These are phyloP conservation scores for Lumbricus terrestris DNA, from an alignment of 2,888 invertebrate species.

Conservation along the genomic window DNA sequence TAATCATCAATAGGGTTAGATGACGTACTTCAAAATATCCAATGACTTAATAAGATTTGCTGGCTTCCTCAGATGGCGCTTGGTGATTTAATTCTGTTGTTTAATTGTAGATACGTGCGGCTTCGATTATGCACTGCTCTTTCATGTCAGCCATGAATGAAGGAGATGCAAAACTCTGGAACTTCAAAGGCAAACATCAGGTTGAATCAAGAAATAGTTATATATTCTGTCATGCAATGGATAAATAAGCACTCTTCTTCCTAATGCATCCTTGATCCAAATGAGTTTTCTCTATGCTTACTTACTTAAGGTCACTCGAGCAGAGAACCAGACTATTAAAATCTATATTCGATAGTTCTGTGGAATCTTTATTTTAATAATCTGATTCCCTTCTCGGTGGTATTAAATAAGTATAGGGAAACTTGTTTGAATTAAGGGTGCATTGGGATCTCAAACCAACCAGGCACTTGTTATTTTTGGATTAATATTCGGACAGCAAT, in stretches of 20 bases:
- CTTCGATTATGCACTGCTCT: slow-evolving; percentile 89
- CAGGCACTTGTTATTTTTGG: not conserved
- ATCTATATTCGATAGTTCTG: too few relatives aligned
- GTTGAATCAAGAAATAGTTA: slow-evolving; percentile 59
- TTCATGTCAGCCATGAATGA: slow-evolving; percentile 77
- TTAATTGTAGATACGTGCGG: slow-evolving; percentile 74
- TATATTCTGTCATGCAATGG: not conserved
- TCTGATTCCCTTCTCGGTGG: too few relatives aligned
- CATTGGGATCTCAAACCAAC: not conserved
- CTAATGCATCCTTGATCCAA: too few relatives aligned
- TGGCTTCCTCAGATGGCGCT: not conserved
- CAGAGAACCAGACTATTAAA: too few relatives aligned
- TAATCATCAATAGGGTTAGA: not conserved
- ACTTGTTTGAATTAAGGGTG: too few relatives aligned
- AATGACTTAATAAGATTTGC: not conserved
- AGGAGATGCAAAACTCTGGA: slow-evolving; percentile 73
- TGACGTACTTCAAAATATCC: not conserved
- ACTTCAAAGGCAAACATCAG: slow-evolving; percentile 75
- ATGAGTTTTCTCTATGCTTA: too few relatives aligned
- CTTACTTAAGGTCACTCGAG: too few relatives aligned
- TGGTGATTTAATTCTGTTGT: not conserved
- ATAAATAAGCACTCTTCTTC: too few relatives aligned
- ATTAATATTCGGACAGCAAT: not conserved
- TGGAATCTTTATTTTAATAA: too few relatives aligned
- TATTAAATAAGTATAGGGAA: too few relatives aligned